phyloP scores from a whole-genome alignment of 2,888 invertebrate genomes.

The Drosophila atroscutellata region DNA sequence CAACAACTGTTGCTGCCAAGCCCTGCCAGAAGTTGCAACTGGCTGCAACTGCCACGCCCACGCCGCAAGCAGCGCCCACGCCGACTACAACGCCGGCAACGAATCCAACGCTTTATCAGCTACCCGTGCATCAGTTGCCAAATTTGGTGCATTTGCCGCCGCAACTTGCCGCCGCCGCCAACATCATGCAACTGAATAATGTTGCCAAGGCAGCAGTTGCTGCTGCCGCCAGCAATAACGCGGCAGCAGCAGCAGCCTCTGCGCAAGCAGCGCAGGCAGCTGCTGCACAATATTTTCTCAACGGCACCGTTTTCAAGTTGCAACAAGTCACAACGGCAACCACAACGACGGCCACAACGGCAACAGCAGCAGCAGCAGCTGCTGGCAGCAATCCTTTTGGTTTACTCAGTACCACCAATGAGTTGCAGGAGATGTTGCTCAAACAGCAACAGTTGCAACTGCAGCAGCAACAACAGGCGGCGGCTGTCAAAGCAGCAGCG shows the following conservation, averaged over 20 bases:
- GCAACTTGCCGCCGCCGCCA: constrained; percentile 86
- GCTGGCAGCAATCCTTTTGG: constrained; percentile 79
- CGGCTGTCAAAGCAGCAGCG: constrained; percentile 54
- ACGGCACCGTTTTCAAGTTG: constrained; percentile 85
- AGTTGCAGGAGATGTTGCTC: constrained; percentile 77
- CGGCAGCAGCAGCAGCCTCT: constrained; percentile 67
- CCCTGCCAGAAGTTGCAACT: constrained; percentile 52
- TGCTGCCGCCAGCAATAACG: constrained; percentile 68
- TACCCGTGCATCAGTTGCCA: constrained; percentile 87
- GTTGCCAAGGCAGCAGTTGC: constrained; percentile 83
- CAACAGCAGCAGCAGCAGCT: constrained; percentile 74
- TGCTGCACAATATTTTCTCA: constrained; percentile 84
- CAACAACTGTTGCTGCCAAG: constrained; percentile 41
- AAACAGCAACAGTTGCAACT: constrained; percentile 71
- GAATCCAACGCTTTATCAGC: constrained; percentile 86
- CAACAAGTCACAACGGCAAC: constrained; percentile 83
- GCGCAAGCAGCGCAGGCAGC: constrained; percentile 81
- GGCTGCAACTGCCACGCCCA: constrained; percentile 38
- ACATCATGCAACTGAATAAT: constrained; percentile 84
- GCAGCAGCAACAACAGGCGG: constrained; percentile 55
- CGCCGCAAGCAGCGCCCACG: constrained; percentile 25
- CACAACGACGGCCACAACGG: constrained; percentile 82
- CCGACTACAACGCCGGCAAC: constrained; percentile 44
- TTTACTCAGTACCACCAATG: constrained; percentile 71
- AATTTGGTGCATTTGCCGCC: constrained; percentile 88